Conservation (phyloP, 2,888 invertebrate species). For the Noctua janthina region DNA sequence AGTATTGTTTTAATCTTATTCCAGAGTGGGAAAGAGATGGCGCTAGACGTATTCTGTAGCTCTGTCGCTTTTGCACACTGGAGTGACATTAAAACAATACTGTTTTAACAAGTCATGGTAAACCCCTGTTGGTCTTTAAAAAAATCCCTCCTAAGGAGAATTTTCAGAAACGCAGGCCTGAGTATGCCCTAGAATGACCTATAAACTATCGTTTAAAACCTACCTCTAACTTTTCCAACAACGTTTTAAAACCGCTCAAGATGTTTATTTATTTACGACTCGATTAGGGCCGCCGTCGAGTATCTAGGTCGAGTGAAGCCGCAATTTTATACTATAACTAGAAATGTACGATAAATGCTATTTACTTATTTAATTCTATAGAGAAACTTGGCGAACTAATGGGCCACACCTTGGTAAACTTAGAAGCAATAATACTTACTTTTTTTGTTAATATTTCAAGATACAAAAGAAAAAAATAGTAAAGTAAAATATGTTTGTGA, state of each 20-base stretch:
- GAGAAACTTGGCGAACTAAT: not conserved
- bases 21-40: too few relatives aligned
- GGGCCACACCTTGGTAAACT: not conserved
- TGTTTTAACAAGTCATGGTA: too few relatives aligned
- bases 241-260: constrained; percentile 1
- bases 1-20: too few relatives aligned
- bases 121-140: not conserved
- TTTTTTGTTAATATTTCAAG: not conserved
- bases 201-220: not conserved
- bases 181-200: not conserved
- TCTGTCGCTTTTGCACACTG: too few relatives aligned
- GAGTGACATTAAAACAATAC: too few relatives aligned
- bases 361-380: constrained; percentile 7
- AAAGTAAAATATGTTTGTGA: not conserved
- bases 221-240: too few relatives aligned
- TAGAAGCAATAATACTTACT: not conserved
- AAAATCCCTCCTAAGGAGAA: not conserved
- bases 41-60: too few relatives aligned
- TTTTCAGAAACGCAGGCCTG: not conserved
- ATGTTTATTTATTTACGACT: not conserved
- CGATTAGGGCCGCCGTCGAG: not conserved
- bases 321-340: not conserved
- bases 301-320: not conserved
- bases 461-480: not conserved
- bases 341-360: not conserved